Percentiles rank a stretch among this genome's conserved stretches.
phyloP scores from a whole-genome alignment of 2,113 vertebrate species.

The Xerus inauris region DNA sequence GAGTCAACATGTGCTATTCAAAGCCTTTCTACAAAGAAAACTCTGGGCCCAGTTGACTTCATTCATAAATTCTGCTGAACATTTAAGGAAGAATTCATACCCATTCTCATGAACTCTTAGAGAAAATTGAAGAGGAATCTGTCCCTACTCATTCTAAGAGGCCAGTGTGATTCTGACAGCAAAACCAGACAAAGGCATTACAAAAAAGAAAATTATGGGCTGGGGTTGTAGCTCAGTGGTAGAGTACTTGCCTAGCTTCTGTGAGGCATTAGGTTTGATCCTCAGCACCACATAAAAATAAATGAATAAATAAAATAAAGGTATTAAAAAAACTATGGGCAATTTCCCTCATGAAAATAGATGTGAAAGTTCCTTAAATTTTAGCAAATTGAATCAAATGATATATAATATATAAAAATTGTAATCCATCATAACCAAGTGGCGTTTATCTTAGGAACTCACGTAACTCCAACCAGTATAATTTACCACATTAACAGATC shows the following conservation, averaged over 20 bases:
- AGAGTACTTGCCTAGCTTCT: no score
- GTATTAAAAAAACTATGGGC: background rate
- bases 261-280: no score
- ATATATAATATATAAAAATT: constrained; percentile 33
- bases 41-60: background rate
- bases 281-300: no score
- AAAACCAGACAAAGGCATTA: constrained; percentile 46
- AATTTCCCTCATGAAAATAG: constrained; percentile 32
- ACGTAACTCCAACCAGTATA: constrained; percentile 23
- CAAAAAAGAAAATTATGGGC: background rate
- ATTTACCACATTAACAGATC: constrained; percentile 24
- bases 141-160: background rate
- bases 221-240: no score
- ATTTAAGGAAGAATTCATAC: constrained; percentile 20
- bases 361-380: constrained; percentile 40
- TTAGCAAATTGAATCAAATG: constrained; percentile 35
- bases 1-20: background rate
- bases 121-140: background rate
- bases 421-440: background rate
- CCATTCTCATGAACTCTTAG: background rate
- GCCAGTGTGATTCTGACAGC: background rate
- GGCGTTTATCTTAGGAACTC: constrained; percentile 13
- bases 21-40: constrained; percentile 23
- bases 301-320: no score
- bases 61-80: constrained; percentile 24